A percentile compares a stretch with the other conserved stretches of the same genome.
Evolutionary conservation across 2,888 invertebrate species (phyloP).

Genomic region (Gnatocerus cornutus): DNA sequence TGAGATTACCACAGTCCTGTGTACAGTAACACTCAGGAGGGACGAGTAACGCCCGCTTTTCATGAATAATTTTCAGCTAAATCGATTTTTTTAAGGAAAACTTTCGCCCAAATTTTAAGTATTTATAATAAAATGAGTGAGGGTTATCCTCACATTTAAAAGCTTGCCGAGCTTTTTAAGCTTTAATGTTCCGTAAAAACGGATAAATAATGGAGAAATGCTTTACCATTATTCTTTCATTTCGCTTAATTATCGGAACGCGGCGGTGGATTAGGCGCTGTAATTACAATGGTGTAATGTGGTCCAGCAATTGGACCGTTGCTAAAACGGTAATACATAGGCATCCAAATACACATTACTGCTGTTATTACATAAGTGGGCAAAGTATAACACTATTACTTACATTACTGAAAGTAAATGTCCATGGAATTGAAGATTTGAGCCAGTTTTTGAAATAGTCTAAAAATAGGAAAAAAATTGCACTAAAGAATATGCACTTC

Average conservation of each 20-base stretch:
- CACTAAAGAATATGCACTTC: too few species aligned
- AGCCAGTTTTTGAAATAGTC: too few species aligned
- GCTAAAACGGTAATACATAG: not conserved
- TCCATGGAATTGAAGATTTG: too few species aligned
- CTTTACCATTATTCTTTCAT: slow-evolving; percentile 20
- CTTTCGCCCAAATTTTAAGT: slow-evolving; percentile 31
- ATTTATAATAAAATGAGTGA: slow-evolving; percentile 27
- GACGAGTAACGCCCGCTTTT: slow-evolving; percentile 34
- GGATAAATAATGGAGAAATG: slow-evolving; percentile 19
- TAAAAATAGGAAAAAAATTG: too few species aligned
- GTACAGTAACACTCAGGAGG: slow-evolving; percentile 31
- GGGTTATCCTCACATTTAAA: slow-evolving; percentile 30
- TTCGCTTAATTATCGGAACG: slow-evolving; percentile 8
- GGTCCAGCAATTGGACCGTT: not conserved
- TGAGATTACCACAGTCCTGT: slow-evolving; percentile 44
- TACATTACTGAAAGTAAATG: too few species aligned
- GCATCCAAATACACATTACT: too few species aligned
- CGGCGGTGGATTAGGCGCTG: slow-evolving; percentile 2
- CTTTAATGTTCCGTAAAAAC: slow-evolving; percentile 18
- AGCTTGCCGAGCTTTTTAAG: slow-evolving; percentile 30
- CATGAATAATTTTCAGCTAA: slow-evolving; percentile 45
- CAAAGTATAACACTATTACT: too few species aligned
- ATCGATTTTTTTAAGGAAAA: slow-evolving; percentile 41
- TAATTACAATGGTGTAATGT: slow-evolving; percentile 1
- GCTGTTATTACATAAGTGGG: too few species aligned